Percentiles rank a stretch among this genome's conserved stretches.
phyloP scores from a whole-genome alignment of 2,888 invertebrate genomes.

The Andrena dorsata region DNA sequence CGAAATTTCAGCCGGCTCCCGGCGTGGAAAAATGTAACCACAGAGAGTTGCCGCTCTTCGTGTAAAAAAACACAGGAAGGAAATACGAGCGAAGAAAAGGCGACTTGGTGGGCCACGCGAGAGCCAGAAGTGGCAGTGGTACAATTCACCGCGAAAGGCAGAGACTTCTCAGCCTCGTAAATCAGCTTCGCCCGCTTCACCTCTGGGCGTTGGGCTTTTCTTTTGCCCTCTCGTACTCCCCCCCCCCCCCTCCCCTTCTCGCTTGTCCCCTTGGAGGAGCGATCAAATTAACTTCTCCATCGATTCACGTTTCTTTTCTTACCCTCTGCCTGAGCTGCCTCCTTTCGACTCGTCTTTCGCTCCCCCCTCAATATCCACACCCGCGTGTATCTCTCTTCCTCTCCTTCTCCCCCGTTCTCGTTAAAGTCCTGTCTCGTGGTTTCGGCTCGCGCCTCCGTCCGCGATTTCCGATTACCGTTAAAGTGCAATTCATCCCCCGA shows the following conservation, averaged over 20 bases:
- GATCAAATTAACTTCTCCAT: conserved; percentile 68
- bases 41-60: background rate
- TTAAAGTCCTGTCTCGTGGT: conserved; percentile 50
- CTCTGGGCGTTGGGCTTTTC: conserved; percentile 48
- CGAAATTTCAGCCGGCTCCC: background rate
- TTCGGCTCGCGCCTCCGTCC: conserved; percentile 33
- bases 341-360: background rate
- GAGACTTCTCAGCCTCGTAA: conserved; percentile 64
- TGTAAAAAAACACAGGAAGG: conserved; percentile 1
- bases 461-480: conserved; percentile 60
- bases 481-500: conserved; percentile 60
- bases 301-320: conserved; percentile 52
- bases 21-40: background rate
- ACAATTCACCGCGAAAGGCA: conserved; percentile 40
- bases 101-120: background rate
- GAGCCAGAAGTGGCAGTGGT: conserved; percentile 13
- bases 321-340: background rate
- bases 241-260: conserved; percentile 1
- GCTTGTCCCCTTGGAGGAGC: conserved; percentile 15
- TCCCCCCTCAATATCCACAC: background rate
- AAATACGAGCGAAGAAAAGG: conserved; percentile 3
- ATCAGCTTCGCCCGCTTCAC: conserved; percentile 66
- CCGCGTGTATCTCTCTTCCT: background rate
- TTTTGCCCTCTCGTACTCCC: background rate
- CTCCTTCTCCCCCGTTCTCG: conserved; percentile 1